These are phyloP conservation scores for Thermophis baileyi DNA, from an alignment of 2,113 vertebrate species.

Conservation along the genomic window DNA sequence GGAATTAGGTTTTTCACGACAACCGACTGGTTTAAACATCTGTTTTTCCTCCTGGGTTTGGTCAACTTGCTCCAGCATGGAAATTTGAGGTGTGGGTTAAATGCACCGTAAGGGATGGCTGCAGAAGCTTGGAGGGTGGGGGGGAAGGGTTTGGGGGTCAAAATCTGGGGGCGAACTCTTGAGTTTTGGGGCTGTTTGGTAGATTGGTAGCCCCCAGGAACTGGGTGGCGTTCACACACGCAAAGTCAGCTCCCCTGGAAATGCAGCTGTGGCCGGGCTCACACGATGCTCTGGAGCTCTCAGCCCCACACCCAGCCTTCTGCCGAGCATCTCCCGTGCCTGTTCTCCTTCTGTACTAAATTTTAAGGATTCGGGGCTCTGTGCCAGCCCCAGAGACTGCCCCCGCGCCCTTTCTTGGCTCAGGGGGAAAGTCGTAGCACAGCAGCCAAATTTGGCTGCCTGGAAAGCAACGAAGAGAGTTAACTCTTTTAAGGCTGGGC, in stretches of 20 bases:
- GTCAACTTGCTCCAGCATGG: not conserved
- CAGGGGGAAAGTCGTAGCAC: not conserved
- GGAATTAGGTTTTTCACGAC: not conserved
- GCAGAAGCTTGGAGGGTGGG: not conserved
- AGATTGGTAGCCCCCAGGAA: not conserved
- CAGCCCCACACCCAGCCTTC: not conserved
- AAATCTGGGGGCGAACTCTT: not conserved
- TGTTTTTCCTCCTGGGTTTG: not conserved
- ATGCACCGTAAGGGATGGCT: not conserved
- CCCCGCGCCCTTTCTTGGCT: not conserved
- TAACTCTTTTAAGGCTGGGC: not conserved
- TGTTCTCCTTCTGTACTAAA: not conserved
- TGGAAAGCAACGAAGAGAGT: too few species aligned
- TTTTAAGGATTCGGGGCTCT: not conserved
- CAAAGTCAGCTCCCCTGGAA: not conserved
- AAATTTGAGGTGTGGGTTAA: not conserved
- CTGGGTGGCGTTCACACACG: not conserved
- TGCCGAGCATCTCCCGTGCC: not conserved
- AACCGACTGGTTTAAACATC: not conserved
- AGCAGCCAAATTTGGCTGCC: not conserved
- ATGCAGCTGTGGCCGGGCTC: not conserved
- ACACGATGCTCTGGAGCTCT: not conserved
- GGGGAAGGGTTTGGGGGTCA: not conserved
- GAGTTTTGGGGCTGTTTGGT: not conserved
- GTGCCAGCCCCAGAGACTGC: not conserved